These are phyloP conservation scores for Cardinalis cardinalis DNA, from an alignment of 2,113 vertebrate species.

Conservation along the genomic window DNA sequence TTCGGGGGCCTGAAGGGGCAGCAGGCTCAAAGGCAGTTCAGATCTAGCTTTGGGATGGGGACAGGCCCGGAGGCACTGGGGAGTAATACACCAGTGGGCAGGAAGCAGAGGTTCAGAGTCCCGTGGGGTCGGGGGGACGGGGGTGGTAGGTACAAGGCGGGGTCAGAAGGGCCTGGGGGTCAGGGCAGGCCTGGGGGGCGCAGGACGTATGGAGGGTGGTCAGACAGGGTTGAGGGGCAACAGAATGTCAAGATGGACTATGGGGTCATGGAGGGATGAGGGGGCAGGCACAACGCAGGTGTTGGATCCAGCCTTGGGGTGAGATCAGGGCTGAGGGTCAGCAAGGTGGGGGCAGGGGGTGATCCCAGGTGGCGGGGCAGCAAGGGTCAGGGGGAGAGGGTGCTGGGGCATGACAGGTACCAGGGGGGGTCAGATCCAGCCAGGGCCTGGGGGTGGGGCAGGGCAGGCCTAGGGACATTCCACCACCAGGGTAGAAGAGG, in stretches of 20 bases:
- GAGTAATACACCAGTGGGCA: background rate
- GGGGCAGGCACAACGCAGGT: background rate
- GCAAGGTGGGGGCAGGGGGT: background rate
- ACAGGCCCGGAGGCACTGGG: background rate
- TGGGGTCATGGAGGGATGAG: background rate
- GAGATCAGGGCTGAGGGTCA: background rate
- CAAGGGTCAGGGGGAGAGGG: background rate
- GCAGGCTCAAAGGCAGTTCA: background rate
- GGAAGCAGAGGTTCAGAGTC: background rate
- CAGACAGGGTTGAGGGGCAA: background rate
- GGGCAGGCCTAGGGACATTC: background rate
- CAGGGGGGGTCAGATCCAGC: background rate
- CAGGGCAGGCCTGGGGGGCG: accelerated
- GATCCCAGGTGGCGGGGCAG: accelerated
- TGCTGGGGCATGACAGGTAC: background rate
- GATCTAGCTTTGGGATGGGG: background rate
- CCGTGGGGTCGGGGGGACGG: no score
- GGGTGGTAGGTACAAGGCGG: accelerated
- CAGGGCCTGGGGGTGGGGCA: background rate
- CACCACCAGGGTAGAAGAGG: no score
- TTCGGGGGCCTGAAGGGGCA: background rate
- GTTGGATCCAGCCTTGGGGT: background rate
- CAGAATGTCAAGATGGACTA: background rate
- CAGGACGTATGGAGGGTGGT: background rate
- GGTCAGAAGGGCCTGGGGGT: background rate